Conservation (phyloP, 2,113 vertebrate species). For the Eublepharis macularius region DNA sequence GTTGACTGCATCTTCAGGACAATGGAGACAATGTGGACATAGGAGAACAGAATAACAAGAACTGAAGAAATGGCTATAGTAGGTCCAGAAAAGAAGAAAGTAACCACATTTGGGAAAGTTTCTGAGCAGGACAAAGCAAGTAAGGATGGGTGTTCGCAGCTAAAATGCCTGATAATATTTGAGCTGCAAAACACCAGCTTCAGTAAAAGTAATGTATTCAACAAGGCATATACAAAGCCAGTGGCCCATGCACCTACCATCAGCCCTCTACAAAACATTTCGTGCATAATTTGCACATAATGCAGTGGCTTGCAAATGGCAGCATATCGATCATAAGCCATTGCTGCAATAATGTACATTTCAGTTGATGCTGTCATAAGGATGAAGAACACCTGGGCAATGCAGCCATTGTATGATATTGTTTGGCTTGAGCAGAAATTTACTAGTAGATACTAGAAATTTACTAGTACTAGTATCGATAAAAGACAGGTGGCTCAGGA, state of each 20-base stretch:
- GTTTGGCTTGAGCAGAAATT: background rate
- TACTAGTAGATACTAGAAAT: no score
- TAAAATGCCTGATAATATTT: constrained; percentile 46
- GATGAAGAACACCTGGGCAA: constrained; percentile 27
- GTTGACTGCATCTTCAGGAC: background rate
- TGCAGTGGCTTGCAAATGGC: constrained; percentile 42
- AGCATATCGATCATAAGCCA: constrained; percentile 35
- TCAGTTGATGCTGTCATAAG: constrained; percentile 18
- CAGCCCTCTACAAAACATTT: constrained; percentile 31
- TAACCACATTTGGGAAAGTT: background rate
- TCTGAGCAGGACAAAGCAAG: constrained; percentile 54
- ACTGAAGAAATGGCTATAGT: background rate
- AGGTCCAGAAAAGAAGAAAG: background rate
- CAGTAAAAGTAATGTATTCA: constrained; percentile 48
- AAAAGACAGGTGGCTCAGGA: no score
- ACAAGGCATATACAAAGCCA: constrained; percentile 28
- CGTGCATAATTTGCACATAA: constrained; percentile 48
- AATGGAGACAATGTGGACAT: background rate
- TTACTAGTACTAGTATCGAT: no score
- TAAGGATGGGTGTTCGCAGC: constrained; percentile 61
- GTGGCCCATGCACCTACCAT: constrained; percentile 25
- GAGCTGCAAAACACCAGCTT: constrained; percentile 51
- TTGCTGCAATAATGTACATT: constrained; percentile 41
- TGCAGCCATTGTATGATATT: background rate
- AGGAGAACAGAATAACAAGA: background rate